phyloP scores from a whole-genome alignment of 2,113 vertebrate genomes.

The Pelobates fuscus region DNA sequence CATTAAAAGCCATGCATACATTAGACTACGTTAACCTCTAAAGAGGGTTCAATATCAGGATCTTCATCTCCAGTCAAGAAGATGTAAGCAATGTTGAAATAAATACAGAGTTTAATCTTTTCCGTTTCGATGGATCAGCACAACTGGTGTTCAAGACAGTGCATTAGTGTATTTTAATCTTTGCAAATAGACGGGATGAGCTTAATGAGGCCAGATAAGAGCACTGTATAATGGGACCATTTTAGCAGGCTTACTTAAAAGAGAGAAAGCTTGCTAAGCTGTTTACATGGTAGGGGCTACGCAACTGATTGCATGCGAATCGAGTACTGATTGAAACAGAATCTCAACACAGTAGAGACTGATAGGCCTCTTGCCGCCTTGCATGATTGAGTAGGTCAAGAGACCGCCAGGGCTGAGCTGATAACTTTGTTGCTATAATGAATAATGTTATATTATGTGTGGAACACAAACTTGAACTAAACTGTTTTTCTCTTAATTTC shows the following conservation, averaged over 20 bases:
- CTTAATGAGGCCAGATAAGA: conserved; percentile 52
- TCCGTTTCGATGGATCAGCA: conserved; percentile 47
- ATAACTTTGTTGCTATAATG: conserved; percentile 32
- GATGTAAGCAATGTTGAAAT: conserved; percentile 48
- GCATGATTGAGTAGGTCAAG: conserved; percentile 29
- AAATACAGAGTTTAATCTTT: conserved; percentile 49
- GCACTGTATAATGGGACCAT: conserved; percentile 50
- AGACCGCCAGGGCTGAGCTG: conserved; percentile 21
- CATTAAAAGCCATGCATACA: conserved; percentile 30
- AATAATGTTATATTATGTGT: conserved; percentile 19
- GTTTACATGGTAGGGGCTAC: conserved; percentile 43
- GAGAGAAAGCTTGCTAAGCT: conserved; percentile 51
- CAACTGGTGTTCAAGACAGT: conserved; percentile 47
- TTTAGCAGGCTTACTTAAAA: conserved; percentile 51
- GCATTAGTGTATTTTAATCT: conserved; percentile 51
- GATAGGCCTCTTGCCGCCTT: conserved; percentile 15
- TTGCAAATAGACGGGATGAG: conserved; percentile 50
- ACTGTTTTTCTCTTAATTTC: conserved; percentile 17
- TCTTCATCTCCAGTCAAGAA: conserved; percentile 26
- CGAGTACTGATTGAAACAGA: conserved; percentile 43
- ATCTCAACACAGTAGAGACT: conserved; percentile 24
- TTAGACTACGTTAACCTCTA: conserved; percentile 41
- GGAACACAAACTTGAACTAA: conserved; percentile 26
- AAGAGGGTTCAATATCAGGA: conserved; percentile 43
- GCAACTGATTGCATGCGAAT: conserved; percentile 41